A percentile compares a stretch with the other conserved stretches of the same genome.
Evolutionary conservation across 2,113 vertebrate species (phyloP).

Genomic region (Equus przewalskii): DNA sequence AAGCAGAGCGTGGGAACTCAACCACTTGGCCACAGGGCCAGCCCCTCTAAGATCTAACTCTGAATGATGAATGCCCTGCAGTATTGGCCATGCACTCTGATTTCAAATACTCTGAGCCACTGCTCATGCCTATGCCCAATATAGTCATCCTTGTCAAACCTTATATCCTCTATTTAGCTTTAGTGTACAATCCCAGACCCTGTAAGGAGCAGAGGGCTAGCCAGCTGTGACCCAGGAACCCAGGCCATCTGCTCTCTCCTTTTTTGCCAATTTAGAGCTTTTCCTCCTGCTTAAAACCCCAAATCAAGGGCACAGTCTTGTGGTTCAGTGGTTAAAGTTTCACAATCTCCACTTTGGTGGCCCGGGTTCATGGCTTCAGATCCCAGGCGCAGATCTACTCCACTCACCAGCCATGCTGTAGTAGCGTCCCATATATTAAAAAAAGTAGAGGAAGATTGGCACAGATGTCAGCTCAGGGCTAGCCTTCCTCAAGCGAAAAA

Average conservation of each 20-base stretch:
- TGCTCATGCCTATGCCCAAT: background rate
- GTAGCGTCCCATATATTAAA: no score
- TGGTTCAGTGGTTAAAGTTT: no score
- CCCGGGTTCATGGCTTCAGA: no score
- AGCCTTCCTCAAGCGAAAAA: no score
- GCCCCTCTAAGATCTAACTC: background rate
- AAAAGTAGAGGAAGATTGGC: no score
- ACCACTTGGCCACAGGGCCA: no score
- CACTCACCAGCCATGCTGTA: no score
- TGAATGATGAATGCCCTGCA: fast-evolving
- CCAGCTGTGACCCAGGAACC: background rate
- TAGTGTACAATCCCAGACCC: background rate
- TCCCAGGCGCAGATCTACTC: no score
- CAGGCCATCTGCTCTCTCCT: background rate
- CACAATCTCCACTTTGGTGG: no score
- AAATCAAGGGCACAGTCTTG: background rate
- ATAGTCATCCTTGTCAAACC: background rate
- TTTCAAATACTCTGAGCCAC: background rate
- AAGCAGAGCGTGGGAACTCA: no score
- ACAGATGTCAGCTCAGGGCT: no score
- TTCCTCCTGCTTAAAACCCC: background rate
- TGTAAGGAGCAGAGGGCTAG: background rate
- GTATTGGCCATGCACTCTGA: fast-evolving
- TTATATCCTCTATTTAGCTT: fast-evolving
- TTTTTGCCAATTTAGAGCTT: background rate